phyloP scores from a whole-genome alignment of 2,113 vertebrate species.

The Pseudorhombus dupliciocellatus region DNA sequence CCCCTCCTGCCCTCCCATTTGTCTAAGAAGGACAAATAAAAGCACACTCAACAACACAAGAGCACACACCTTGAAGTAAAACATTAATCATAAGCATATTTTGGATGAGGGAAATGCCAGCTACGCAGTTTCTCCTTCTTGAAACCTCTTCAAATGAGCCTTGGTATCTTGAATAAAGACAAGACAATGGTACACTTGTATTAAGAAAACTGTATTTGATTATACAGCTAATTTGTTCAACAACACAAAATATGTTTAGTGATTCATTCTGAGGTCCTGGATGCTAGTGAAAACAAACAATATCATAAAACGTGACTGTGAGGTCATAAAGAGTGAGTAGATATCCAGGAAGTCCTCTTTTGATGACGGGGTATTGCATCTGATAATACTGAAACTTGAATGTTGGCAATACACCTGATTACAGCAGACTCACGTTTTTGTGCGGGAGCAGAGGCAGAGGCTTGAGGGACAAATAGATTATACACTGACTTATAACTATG shows the following conservation, averaged over 20 bases:
- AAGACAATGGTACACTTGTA: background rate
- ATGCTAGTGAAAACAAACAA: background rate
- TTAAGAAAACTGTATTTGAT: background rate
- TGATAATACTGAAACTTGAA: background rate
- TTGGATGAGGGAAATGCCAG: background rate
- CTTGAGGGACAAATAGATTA: background rate
- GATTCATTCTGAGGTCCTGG: background rate
- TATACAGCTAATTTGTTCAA: background rate
- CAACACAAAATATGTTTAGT: background rate
- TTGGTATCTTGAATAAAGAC: background rate
- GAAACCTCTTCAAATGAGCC: background rate
- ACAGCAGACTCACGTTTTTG: background rate
- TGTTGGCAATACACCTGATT: slow-evolving; percentile 18
- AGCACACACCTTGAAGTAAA: background rate
- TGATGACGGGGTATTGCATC: background rate
- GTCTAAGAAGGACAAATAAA: slow-evolving; percentile 23
- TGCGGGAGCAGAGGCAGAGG: background rate
- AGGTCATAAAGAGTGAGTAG: slow-evolving; percentile 14
- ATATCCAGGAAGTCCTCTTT: slow-evolving; percentile 7
- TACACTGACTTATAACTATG: background rate
- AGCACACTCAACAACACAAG: background rate
- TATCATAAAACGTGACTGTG: slow-evolving; percentile 34
- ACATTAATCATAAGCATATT: too few relatives aligned
- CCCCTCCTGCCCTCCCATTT: slow-evolving; percentile 12
- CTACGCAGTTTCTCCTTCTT: background rate